Evolutionary conservation across 2,797 vertebrate species (phyloP), one percentile per base, ranked within the genome.

Genomic region (Poecilia velifera): DNA sequence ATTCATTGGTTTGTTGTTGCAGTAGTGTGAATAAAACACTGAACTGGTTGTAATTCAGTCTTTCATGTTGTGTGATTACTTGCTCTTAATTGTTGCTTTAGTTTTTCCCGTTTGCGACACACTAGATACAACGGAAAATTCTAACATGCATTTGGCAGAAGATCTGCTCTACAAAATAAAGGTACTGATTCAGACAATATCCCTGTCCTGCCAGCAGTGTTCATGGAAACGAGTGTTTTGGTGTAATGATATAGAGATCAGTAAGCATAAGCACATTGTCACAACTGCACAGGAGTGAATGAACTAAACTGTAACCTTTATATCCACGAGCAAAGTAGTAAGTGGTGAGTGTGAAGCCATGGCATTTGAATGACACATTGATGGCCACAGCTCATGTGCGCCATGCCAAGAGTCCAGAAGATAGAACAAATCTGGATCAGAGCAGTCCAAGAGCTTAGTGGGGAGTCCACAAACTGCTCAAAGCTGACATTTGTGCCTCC

Each of bases 401-500:
- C 86, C 88, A 87, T 95, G 95, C 95, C 95, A 96, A 95, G 93
- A 95, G 95, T 96, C 95, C 96, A 96, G 95, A 96, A 96, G 95
- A 96, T 94, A 93, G 94, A 95, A 95, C 91, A 94, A 95, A 95
- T 95, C 95, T 96, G 96, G 94, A 94, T 93, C 79, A 72, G 86
- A 90, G 91, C 87, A 83, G 94, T 95, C 95, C 96, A 96, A 96
- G 93, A 93, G 95, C 96, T 95, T 96, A 95, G 96, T 95, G 90
- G 96, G 96, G 96, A 95, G 96, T 95, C 96, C 92, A 92, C 95
- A 96, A 96, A 95, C 95, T 95, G 95, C 95, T 96, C 95, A 93
- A 93, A 95, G 93, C 94, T 96, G 96, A 96, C 96, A 96, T 96
- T 96, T 96, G 95, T 93, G 94, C 94, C 94, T 95, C 93, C 95